Base-by-base conservation (phyloP, 1,140 invertebrate genomes). In the Octopus bimaculoides region DNA sequence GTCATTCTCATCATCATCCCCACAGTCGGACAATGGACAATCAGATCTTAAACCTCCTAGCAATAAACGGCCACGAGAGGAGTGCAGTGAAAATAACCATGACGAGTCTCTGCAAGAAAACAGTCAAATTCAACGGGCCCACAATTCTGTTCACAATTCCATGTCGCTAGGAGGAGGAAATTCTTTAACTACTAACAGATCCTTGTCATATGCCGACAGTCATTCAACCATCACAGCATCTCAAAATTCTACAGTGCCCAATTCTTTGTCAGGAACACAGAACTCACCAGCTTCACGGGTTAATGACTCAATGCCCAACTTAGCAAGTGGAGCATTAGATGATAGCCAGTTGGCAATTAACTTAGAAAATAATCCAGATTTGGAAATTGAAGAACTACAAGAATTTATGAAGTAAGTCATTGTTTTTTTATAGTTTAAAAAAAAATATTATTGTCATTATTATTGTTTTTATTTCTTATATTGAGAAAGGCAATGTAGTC, bases 361-460 rank as follows among this genome's bases (percentile, higher is more conserved):
- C 54, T 78, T 82, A 75, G 83, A 84, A 80, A 79, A 77, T 73
- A 79, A 77, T 61, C 80, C 83, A 81, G 83, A 85, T 77, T 20
- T 71, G 17, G 86, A 87, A 76, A 79, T 80, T 66, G 80, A 81
- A 66, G 86, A 87, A 80, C 56, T 87, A 73, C 83, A 85, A 78
- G 85, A 87, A 75, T 84, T 87, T 76, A 81, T 85, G 55, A 85
- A 83, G 86, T 87, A 81, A 79, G 81, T 84, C 26, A 71, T 41
- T 41, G 3, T 41, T 41, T 41, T 41, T 41, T 41, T 41, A 41
- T 41, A 41, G 26, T 41, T 41, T 41, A 0, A 41, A 41, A 41
- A 41, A 41, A 41, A n/a, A n/a, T n/a, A n/a, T n/a, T 41, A 41
- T 41, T 41, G 26, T 41, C 26, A 41, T 41, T 41, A 41, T 41